Evolutionary conservation across 2,113 vertebrate genomes (phyloP).

Genomic region (Megalops atlanticus): DNA sequence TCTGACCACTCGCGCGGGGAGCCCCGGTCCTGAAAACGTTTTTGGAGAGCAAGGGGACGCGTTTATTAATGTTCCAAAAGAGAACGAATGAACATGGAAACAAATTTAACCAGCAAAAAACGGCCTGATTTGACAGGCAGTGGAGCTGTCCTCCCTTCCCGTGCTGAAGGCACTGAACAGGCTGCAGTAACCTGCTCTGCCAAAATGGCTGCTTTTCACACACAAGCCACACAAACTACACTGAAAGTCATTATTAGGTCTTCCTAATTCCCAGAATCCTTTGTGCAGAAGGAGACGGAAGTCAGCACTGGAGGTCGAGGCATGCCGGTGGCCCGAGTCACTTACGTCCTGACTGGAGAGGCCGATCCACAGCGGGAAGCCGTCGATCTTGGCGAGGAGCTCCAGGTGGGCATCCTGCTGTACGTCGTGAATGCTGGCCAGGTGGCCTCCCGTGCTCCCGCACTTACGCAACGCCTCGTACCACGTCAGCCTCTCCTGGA

Average conservation of each 20-base stretch:
- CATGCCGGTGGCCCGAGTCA: too few species aligned
- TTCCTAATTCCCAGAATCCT: too few species aligned
- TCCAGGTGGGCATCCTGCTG: conserved; percentile 70
- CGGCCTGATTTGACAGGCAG: too few species aligned
- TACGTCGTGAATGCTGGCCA: conserved; percentile 82
- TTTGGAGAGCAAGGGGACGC: background rate
- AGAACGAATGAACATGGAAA: rapidly evolving
- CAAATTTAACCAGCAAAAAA: too few species aligned
- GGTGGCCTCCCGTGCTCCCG: conserved; percentile 67
- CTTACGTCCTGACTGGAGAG: conserved; percentile 88
- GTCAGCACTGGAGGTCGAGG: too few species aligned
- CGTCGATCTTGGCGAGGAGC: conserved; percentile 77
- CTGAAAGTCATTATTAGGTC: too few species aligned
- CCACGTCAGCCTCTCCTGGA: conserved; percentile 81
- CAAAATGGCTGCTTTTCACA: too few species aligned
- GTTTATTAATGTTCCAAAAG: background rate
- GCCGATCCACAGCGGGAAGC: conserved; percentile 90
- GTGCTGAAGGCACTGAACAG: too few species aligned
- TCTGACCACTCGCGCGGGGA: conserved; percentile 89
- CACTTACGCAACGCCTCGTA: conserved; percentile 81
- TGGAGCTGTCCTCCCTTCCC: too few species aligned
- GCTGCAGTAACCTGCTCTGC: too few species aligned
- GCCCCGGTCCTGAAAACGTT: conserved; percentile 64
- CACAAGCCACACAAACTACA: too few species aligned
- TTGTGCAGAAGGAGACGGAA: too few species aligned